phyloP scores from a whole-genome alignment of 1,140 invertebrate species.

The honey bee (Apis mellifera) region DNA sequence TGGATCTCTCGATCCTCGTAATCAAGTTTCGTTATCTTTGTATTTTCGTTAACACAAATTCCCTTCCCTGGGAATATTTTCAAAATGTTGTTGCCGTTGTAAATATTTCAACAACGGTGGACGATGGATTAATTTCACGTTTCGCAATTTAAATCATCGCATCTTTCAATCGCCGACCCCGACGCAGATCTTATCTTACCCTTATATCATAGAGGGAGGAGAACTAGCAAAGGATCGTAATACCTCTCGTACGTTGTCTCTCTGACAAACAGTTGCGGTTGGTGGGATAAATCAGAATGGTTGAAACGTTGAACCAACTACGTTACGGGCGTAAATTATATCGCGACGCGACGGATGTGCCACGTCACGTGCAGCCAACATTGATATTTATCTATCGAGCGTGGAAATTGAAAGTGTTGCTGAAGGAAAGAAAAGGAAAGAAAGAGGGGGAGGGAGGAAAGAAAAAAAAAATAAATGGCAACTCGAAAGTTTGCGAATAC shows the following conservation, averaged over 20 bases:
- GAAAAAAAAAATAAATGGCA: conserved; percentile 1
- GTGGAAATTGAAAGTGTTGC: conserved; percentile 34
- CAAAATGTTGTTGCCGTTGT: too few species aligned
- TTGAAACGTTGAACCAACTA: conserved; percentile 15
- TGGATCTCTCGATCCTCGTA: too few species aligned
- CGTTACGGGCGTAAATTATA: conserved; percentile 53
- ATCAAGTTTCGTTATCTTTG: too few species aligned
- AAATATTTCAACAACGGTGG: too few species aligned
- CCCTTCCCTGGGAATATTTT: too few species aligned
- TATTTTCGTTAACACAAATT: too few species aligned
- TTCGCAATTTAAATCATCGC: too few species aligned
- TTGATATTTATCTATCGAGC: conserved; percentile 36
- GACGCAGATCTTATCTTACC: not conserved
- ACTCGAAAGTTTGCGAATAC: conserved; percentile 17
- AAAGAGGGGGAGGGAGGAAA: too few species aligned
- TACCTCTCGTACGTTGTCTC: not conserved
- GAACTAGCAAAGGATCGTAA: not conserved
- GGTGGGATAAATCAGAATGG: conserved; percentile 9
- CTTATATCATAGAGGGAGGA: not conserved
- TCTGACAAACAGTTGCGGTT: conserved; percentile 10
- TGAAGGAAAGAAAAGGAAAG: too few species aligned
- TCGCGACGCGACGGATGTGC: conserved; percentile 27
- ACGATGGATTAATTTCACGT: too few species aligned
- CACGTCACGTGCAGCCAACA: conserved; percentile 55
- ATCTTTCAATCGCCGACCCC: too few species aligned